Percentiles rank a stretch among this genome's conserved stretches.
Conservation (phyloP, 2,888 invertebrate species). For the Scaptomyza flava region DNA sequence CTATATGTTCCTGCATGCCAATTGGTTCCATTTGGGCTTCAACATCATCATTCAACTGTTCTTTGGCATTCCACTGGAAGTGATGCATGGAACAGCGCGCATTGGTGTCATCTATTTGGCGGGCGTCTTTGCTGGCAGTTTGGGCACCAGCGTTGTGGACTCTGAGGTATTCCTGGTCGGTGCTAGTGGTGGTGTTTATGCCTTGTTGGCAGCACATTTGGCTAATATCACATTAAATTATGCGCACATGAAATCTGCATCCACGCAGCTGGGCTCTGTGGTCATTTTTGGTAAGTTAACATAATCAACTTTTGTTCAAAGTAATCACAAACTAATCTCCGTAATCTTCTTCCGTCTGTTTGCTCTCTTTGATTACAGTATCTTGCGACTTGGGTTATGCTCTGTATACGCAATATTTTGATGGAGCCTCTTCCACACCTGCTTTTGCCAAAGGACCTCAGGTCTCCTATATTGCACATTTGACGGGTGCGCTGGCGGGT, state of each 20-base stretch:
- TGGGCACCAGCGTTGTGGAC: constrained; percentile 95
- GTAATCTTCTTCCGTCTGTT: not conserved
- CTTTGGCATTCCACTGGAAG: constrained; percentile 97
- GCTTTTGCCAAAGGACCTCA: constrained; percentile 86
- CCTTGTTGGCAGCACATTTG: constrained; percentile 96
- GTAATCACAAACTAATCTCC: constrained; percentile 14
- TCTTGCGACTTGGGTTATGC: constrained; percentile 98
- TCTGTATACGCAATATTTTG: constrained; percentile 93
- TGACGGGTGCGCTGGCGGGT: constrained; percentile 97
- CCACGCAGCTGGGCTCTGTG: constrained; percentile 94
- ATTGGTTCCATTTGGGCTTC: constrained; percentile 97
- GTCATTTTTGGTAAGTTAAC: constrained; percentile 92
- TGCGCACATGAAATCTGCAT: constrained; percentile 97
- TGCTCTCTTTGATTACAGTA: constrained; percentile 85
- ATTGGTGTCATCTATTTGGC: constrained; percentile 96
- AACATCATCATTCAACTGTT: constrained; percentile 97
- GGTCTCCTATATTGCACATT: constrained; percentile 97
- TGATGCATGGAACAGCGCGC: constrained; percentile 97
- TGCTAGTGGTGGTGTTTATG: constrained; percentile 98
- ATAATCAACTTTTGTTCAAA: not conserved
- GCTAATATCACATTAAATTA: constrained; percentile 98
- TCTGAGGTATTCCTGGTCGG: constrained; percentile 97
- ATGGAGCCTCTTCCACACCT: constrained; percentile 40
- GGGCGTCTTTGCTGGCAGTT: constrained; percentile 94
- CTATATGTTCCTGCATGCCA: constrained; percentile 98